These are phyloP conservation scores for Pterostichus madidus DNA, from an alignment of 2,888 invertebrate genomes.

Conservation along the genomic window DNA sequence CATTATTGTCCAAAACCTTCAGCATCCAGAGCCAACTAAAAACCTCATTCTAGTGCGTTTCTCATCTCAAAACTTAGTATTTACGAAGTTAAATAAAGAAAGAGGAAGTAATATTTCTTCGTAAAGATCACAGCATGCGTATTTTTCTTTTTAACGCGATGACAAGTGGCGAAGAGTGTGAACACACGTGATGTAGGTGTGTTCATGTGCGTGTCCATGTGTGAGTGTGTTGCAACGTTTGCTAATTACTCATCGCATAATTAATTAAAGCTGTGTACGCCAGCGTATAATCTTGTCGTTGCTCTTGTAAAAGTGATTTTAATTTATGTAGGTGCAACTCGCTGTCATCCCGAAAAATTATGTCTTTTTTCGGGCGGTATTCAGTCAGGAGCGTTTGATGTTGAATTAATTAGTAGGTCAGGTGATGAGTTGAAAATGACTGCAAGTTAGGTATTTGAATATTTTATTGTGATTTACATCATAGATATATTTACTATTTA, in stretches of 20 bases:
- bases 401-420: constrained; percentile 10
- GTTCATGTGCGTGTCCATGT: constrained; percentile 7
- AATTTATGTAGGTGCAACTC: constrained; percentile 48
- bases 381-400: not conserved
- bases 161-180: constrained; percentile 44
- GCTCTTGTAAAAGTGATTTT: constrained; percentile 39
- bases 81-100: constrained; percentile 30
- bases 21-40: no score
- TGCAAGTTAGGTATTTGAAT: no score
- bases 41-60: not conserved
- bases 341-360: constrained; percentile 6
- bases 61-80: not conserved
- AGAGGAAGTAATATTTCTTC: constrained; percentile 47
- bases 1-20: no score
- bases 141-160: constrained; percentile 46
- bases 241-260: constrained; percentile 55
- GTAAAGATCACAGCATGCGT: constrained; percentile 42
- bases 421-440: not conserved
- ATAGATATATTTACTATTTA: no score
- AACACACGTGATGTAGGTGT: constrained; percentile 29
- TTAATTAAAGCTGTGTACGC: constrained; percentile 47
- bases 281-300: constrained; percentile 35
- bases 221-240: constrained; percentile 32
- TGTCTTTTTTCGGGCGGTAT: constrained; percentile 14
- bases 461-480: no score